Evolutionary conservation across 2,797 vertebrate genomes (phyloP), one percentile per base, ranked within the genome.

Genomic region (Emydoidea blandingii): DNA sequence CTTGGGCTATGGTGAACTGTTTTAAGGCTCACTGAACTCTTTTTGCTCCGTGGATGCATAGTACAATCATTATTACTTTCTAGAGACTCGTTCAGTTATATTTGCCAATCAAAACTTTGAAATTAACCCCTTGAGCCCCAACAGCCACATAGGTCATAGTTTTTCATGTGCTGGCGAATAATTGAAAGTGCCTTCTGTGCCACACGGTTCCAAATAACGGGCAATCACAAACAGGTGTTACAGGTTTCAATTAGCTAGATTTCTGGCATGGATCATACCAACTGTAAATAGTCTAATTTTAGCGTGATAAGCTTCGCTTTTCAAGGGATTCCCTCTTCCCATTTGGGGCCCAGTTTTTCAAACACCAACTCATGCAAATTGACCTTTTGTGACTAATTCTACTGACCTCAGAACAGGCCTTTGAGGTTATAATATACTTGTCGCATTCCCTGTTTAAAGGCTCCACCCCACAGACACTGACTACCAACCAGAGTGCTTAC

Each of bases 1-100:
- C 86, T 92, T 91, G 76, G 85, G 90, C 92, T 91, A 94, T 92
- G 94, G 83, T 82, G 94, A 68, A 44, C 41, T 12, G 52, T 68
- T 68, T 83, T 89, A 76, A 8, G 52, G 31, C 74, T 76, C 91
- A 3, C 2, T 65, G 92, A 87, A 44, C 57, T 15, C 59, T 62
- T 68, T 44, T 5, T 76, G 86, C 41, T 85, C 59, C 37, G 80
- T 15, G 1, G 91, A 72, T 72, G 80, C 74, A 5, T 3, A 34
- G 56, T 1, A n/a, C 62, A 79, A 21, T 52, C 91, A 41, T 0
- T 0, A 12, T 87, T 82, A 81, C 87, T 86, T 50, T 8, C 54
- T 47, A 31, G 27, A 49, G 27, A 47, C 27, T 47, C 9, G 8
- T 25, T 44, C 0, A 0, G n/a, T 68, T 72, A 53, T 57, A 12